phyloP scores from a whole-genome alignment of 2,113 vertebrate genomes.

The Pterocles burchelli region DNA sequence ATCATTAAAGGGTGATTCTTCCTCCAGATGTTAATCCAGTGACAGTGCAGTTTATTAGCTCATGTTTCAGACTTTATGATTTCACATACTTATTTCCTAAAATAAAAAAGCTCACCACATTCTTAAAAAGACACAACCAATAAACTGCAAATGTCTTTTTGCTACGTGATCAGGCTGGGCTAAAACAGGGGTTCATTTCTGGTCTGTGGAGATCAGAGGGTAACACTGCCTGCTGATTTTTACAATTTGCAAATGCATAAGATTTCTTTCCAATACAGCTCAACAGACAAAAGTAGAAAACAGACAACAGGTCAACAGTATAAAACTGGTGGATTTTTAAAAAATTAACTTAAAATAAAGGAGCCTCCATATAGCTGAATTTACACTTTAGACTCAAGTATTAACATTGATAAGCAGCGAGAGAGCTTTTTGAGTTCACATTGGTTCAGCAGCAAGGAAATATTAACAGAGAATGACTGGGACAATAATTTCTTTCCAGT shows the following conservation, averaged over 20 bases:
- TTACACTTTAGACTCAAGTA: not conserved
- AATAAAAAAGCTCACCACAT: not conserved
- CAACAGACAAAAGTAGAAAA: not conserved
- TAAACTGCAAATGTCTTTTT: not conserved
- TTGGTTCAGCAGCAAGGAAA: not conserved
- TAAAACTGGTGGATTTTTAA: not conserved
- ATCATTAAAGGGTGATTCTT: not conserved
- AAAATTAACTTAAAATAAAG: not conserved
- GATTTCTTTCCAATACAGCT: not conserved
- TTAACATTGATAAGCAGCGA: not conserved
- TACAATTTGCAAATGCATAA: not conserved
- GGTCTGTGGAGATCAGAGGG: not conserved
- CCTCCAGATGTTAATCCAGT: not conserved
- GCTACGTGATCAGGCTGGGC: not conserved
- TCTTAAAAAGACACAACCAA: not conserved
- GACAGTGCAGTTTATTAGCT: not conserved
- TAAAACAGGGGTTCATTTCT: not conserved
- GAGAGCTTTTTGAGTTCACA: not conserved
- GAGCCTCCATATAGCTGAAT: not conserved
- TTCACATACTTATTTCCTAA: not conserved
- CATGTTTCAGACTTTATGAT: not conserved
- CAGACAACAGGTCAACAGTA: not conserved
- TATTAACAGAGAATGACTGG: not conserved
- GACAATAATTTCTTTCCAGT: not conserved
- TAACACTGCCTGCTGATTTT: not conserved